phyloP scores from a whole-genome alignment of 2,888 invertebrate species.

The Drosophila anomelani region DNA sequence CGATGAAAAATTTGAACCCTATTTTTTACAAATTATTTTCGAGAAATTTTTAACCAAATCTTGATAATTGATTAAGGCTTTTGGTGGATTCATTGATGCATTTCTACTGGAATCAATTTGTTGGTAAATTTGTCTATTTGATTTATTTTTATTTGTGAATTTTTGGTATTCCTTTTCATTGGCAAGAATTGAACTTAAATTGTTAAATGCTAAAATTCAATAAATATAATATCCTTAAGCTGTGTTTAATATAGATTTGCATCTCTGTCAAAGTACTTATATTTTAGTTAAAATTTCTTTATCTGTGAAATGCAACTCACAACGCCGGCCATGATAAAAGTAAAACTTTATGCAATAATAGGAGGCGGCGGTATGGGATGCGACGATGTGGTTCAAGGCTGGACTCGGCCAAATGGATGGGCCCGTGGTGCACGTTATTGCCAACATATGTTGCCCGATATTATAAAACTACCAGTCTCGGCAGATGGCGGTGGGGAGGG shows the following conservation, averaged over 20 bases:
- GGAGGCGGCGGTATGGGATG: slow-evolving; percentile 15
- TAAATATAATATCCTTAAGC: not conserved
- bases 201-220: too few relatives aligned
- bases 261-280: not conserved
- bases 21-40: too few relatives aligned
- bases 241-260: not conserved
- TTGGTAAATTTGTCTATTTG: too few relatives aligned
- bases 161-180: too few relatives aligned
- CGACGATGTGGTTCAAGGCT: slow-evolving; percentile 27
- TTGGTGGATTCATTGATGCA: too few relatives aligned
- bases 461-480: slow-evolving; percentile 54
- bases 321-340: slow-evolving; percentile 57
- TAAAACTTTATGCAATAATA: slow-evolving; percentile 75
- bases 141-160: too few relatives aligned
- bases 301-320: slow-evolving; percentile 10
- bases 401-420: slow-evolving; percentile 23
- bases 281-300: not conserved
- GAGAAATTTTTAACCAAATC: too few relatives aligned
- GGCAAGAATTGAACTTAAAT: too few relatives aligned
- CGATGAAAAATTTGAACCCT: too few relatives aligned
- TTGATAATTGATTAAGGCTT: too few relatives aligned
- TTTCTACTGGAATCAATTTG: too few relatives aligned
- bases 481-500: not conserved
- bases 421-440: slow-evolving; percentile 61
- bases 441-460: slow-evolving; percentile 73